Evolutionary conservation across 2,888 invertebrate species (phyloP).

Genomic region (Hypomecis atomaria): DNA sequence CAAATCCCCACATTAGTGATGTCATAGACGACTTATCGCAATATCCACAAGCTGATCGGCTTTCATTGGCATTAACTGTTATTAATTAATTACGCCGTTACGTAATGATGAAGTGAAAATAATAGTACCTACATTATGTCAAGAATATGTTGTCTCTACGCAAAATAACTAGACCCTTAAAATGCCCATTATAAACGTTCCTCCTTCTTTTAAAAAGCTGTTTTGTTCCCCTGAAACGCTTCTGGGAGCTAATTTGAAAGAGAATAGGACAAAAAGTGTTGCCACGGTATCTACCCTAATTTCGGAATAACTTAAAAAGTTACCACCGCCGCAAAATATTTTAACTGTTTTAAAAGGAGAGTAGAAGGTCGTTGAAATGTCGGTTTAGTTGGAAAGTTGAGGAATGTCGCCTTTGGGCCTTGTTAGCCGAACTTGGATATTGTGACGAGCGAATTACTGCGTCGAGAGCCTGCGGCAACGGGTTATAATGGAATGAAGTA

Average conservation of each 20-base stretch:
- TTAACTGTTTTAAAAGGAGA: slow-evolving; percentile 51
- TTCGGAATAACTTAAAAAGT: slow-evolving; percentile 51
- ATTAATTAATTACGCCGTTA: not conserved
- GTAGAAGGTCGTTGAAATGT: slow-evolving; percentile 31
- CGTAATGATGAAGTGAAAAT: not conserved
- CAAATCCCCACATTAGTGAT: slow-evolving; percentile 3
- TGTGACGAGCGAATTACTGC: slow-evolving; percentile 11
- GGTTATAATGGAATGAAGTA: slow-evolving; percentile 13
- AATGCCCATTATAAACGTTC: slow-evolving; percentile 6
- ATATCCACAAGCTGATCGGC: slow-evolving; percentile 10
- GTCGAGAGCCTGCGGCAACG: not conserved
- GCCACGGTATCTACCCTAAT: slow-evolving; percentile 34
- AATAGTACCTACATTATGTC: no score
- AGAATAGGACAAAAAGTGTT: slow-evolving; percentile 35
- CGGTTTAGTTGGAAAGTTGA: slow-evolving; percentile 50
- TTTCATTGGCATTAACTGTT: slow-evolving; percentile 11
- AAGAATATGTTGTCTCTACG: not conserved
- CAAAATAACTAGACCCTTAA: not conserved
- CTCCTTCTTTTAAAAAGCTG: slow-evolving; percentile 14
- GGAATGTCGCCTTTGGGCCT: slow-evolving; percentile 48
- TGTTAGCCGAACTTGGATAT: slow-evolving; percentile 19
- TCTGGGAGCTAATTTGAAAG: slow-evolving; percentile 29
- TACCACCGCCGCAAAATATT: slow-evolving; percentile 49
- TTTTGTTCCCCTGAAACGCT: slow-evolving; percentile 15
- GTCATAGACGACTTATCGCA: slow-evolving; percentile 11